Conservation (phyloP, 2,888 invertebrate species). For the Caenorhabditis sp. region DNA sequence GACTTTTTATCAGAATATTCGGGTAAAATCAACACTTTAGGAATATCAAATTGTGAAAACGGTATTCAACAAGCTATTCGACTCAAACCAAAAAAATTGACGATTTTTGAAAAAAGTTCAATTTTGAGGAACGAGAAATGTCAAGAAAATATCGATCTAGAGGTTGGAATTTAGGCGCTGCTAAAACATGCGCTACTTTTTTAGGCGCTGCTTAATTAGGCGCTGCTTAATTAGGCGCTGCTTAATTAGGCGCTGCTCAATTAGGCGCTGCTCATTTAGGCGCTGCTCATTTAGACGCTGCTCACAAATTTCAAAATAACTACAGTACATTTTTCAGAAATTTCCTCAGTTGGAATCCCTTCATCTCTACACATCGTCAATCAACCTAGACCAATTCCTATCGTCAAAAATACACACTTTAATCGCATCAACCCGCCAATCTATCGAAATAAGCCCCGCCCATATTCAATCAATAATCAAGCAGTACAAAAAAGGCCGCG, state of each 20-base stretch:
- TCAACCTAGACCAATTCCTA: conserved; percentile 92
- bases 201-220: no score
- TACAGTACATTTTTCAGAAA: conserved; percentile 82
- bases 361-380: conserved; percentile 83
- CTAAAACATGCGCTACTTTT: no score
- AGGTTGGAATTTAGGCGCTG: no score
- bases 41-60: conserved; percentile 17
- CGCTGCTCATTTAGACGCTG: neutral
- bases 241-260: neutral
- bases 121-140: conserved; percentile 3
- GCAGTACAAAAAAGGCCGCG: no score
- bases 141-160: conserved; percentile 2
- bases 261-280: neutral
- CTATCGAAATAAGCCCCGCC: no score
- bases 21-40: conserved; percentile 5
- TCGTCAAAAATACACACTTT: conserved; percentile 90
- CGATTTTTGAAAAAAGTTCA: conserved; percentile 10
- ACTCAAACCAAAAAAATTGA: conserved; percentile 11
- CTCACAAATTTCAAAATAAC: no score
- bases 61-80: conserved; percentile 17
- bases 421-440: conserved; percentile 73
- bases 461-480: no score
- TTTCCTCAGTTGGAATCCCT: conserved; percentile 83
- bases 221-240: no score
- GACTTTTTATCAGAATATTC: conserved; percentile 11